phyloP scores from a whole-genome alignment of 2,797 vertebrate genomes.

The Pogonophryne albipinna region DNA sequence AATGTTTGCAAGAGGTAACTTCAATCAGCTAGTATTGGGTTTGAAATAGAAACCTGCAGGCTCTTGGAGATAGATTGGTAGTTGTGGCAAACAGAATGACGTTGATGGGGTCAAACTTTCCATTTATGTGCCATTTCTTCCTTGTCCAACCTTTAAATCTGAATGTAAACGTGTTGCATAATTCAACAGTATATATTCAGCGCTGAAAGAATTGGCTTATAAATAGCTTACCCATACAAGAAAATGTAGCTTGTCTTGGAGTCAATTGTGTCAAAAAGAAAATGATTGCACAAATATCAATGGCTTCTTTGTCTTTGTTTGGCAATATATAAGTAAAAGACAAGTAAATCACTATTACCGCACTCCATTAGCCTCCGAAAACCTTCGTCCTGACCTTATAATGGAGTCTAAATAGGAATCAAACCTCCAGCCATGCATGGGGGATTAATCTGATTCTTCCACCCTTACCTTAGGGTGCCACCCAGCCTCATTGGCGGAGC shows the following conservation, averaged over 20 bases:
- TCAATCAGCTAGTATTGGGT: neutral
- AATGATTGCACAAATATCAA: slow-evolving; percentile 1
- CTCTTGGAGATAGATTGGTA: neutral
- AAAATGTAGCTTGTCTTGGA: no score
- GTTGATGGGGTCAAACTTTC: slow-evolving; percentile 36
- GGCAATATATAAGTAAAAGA: slow-evolving; percentile 38
- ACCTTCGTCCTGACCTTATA: slow-evolving; percentile 51
- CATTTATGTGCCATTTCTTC: slow-evolving; percentile 19
- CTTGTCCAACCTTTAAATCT: slow-evolving; percentile 20
- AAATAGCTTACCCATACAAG: neutral
- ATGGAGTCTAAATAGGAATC: slow-evolving; percentile 57
- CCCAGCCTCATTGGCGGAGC: slow-evolving; percentile 24
- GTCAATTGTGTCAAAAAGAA: neutral
- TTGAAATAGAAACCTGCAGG: slow-evolving; percentile 12
- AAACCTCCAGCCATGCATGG: slow-evolving; percentile 52
- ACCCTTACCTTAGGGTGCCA: slow-evolving; percentile 32
- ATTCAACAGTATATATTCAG: slow-evolving; percentile 13
- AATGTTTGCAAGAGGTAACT: neutral
- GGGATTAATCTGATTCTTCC: slow-evolving; percentile 44
- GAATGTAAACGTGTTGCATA: neutral
- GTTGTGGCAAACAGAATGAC: neutral
- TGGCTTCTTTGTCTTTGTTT: slow-evolving; percentile 9
- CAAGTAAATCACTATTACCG: slow-evolving; percentile 18
- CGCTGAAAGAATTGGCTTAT: neutral
- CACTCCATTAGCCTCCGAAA: slow-evolving; percentile 42